A percentile compares a stretch with the other conserved stretches of the same genome.
Conservation (phyloP, 2,797 vertebrate species). For the Ispidina picta region DNA sequence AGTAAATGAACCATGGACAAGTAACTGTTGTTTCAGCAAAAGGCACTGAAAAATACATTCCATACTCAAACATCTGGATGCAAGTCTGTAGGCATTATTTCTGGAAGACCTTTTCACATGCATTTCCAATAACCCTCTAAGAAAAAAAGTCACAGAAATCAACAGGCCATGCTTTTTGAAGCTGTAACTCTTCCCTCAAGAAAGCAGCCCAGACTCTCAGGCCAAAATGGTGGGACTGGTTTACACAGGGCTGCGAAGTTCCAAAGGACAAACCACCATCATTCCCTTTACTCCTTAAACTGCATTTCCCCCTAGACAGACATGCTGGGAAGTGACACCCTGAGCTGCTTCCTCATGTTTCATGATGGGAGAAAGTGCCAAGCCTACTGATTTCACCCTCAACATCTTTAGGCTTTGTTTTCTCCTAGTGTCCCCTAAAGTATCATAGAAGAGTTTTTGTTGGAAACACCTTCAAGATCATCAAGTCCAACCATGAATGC, state of each 20-base stretch:
- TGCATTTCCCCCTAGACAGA: not conserved
- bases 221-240: not conserved
- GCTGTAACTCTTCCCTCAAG: not conserved
- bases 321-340: not conserved
- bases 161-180: not conserved
- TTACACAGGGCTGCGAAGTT: slow-evolving; percentile 78
- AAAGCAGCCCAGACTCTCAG: not conserved
- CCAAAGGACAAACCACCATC: slow-evolving; percentile 16
- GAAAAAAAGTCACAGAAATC: not conserved
- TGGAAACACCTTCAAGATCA: no score
- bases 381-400: not conserved
- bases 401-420: not conserved
- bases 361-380: not conserved
- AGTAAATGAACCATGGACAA: not conserved
- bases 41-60: not conserved
- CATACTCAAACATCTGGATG: not conserved
- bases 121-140: not conserved
- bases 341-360: not conserved
- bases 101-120: not conserved
- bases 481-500: no score
- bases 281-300: not conserved
- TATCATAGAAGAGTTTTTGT: no score
- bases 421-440: not conserved
- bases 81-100: not conserved
- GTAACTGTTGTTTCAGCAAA: not conserved